Evolutionary conservation across 2,797 vertebrate species (phyloP), one percentile per base, ranked within the genome.

Genomic region (Orientallactaga sibirica): DNA sequence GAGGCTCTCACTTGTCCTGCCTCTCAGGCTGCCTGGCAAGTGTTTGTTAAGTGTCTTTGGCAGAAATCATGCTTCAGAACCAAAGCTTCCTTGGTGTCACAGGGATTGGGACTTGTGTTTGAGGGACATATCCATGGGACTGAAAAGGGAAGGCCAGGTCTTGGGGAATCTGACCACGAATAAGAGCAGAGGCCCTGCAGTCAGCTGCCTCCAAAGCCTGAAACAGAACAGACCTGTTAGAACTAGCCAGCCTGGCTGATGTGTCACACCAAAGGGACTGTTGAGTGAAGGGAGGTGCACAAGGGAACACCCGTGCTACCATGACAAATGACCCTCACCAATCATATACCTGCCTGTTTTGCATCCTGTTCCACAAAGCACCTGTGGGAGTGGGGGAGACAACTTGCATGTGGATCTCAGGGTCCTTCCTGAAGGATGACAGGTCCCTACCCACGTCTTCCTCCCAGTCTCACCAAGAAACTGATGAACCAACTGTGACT

Each of bases 241-340:
- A 25, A 3, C 16, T 24, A 37, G 16, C 27, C 33, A 62, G 33
- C 15, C 27, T n/a, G 15, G 18, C 37, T 22, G 7, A 55, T 0
- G 0, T 11, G 4, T 43, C 88, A 29, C 18, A 61, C 25, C 80
- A 62, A 19, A 24, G n/a, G 27, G 52, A 43, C n/a, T 68, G 83
- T 9, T 33, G 86, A 75, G 15, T 1, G 2, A 37, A 37, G 33
- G 33, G 33, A 37, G 33, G 33, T 37, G 33, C 33, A 37, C 33
- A 37, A 37, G 33, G 64, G 16, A 18, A 0, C 0, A 0, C 20
- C 66, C 6, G 0, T n/a, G 25, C 10, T 27, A 48, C 33, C 37
- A 14, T 2, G 0, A n/a, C 2, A 37, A 37, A 48, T 10, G 79
- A 27, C 22, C 29, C 25, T n/a, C 52, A 16, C 1, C 7, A 58